Percentiles rank a stretch among this genome's conserved stretches.
phyloP scores from a whole-genome alignment of 2,113 vertebrate species.

The Fukomys damarensis region DNA sequence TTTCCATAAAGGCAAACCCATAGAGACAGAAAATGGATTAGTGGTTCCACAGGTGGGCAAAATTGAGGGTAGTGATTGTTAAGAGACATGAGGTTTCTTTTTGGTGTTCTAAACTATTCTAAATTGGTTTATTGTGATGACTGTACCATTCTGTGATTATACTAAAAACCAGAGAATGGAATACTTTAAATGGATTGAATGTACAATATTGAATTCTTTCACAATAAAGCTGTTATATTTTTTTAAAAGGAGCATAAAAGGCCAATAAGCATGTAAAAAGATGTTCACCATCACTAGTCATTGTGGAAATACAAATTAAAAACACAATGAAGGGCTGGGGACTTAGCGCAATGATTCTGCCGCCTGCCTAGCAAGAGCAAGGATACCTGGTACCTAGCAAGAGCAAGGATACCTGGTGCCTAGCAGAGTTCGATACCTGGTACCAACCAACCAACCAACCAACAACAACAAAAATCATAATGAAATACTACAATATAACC shows the following conservation, averaged over 20 bases:
- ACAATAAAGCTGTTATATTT: not conserved
- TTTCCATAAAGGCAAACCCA: not conserved
- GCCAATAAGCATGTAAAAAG: not conserved
- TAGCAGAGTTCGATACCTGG: too few relatives aligned
- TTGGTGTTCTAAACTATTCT: not conserved
- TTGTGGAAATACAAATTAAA: slow-evolving; percentile 26
- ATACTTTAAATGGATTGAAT: not conserved
- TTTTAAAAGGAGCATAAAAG: not conserved
- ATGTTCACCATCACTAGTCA: not conserved
- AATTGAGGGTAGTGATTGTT: not conserved
- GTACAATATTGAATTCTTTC: not conserved
- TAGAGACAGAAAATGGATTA: not conserved
- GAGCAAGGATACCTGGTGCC: too few relatives aligned
- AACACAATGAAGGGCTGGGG: not conserved
- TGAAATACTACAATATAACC: not conserved
- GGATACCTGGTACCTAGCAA: too few relatives aligned
- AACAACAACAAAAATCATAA: not conserved
- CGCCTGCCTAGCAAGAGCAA: too few relatives aligned
- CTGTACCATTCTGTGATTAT: not conserved
- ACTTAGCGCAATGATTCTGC: too few relatives aligned
- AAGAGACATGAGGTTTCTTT: not conserved
- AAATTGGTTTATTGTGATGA: not conserved
- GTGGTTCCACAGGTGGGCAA: not conserved
- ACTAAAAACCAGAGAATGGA: not conserved
- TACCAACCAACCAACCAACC: too few relatives aligned